Evolutionary conservation across 2,113 vertebrate genomes (phyloP).

Genomic region (Micromys minutus): DNA sequence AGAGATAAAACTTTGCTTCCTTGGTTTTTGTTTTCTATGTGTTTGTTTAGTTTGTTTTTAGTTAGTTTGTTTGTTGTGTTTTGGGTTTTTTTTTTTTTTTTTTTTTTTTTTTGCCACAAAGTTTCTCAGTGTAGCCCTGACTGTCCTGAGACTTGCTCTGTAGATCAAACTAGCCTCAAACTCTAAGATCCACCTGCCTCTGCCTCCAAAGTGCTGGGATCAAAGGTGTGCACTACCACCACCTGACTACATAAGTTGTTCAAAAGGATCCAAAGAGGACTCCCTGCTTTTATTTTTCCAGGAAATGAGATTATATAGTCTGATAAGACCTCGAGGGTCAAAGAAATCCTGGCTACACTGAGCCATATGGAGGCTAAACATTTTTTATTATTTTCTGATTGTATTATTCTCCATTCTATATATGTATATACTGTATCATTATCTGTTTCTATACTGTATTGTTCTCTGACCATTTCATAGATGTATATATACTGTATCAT

Average conservation of each 20-base stretch:
- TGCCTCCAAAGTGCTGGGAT: too few species aligned
- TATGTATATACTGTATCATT: too few species aligned
- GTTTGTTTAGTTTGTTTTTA: too few species aligned
- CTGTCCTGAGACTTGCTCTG: neutral
- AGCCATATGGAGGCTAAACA: neutral
- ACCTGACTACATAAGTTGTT: neutral
- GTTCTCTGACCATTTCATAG: neutral
- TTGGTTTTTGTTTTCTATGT: neutral
- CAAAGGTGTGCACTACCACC: neutral
- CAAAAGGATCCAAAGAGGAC: neutral
- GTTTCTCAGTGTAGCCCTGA: neutral
- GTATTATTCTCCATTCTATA: too few species aligned
- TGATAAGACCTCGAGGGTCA: neutral
- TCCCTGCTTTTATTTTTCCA: neutral
- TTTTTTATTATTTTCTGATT: too few species aligned
- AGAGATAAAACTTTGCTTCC: neutral
- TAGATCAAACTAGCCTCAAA: too few species aligned
- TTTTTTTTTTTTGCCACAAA: too few species aligned
- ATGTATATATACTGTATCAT: too few species aligned
- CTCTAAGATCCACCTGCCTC: too few species aligned
- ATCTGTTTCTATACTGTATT: neutral
- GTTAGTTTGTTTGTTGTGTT: too few species aligned
- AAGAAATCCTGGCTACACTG: neutral
- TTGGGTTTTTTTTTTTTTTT: too few species aligned
- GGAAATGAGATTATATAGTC: neutral